These are phyloP conservation scores for Ecliptopera silaceata DNA, from an alignment of 2,888 invertebrate genomes.

Conservation along the genomic window DNA sequence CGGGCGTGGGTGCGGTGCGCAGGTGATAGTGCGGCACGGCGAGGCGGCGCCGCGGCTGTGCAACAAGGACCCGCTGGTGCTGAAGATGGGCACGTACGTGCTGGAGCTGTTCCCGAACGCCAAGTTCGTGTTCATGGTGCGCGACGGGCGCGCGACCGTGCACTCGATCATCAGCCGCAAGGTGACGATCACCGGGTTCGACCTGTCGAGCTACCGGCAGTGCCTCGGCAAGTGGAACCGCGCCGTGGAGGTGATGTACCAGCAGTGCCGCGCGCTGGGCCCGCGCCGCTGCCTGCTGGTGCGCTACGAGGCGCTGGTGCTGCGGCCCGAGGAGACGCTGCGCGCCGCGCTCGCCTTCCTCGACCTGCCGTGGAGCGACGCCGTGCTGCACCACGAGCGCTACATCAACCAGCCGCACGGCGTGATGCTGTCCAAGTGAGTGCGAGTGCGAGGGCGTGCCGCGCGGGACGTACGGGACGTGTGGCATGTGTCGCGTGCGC, in stretches of 20 bases:
- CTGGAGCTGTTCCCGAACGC: constrained; percentile 98
- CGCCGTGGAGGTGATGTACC: constrained; percentile 96
- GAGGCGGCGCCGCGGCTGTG: constrained; percentile 97
- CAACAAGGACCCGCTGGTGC: constrained; percentile 99
- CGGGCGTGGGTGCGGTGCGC: too few species aligned
- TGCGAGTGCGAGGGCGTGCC: neutral
- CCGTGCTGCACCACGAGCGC: constrained; percentile 98
- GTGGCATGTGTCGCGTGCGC: too few species aligned
- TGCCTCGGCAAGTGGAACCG: constrained; percentile 98
- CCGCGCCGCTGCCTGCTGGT: constrained; percentile 91
- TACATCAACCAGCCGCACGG: constrained; percentile 98
- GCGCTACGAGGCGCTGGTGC: constrained; percentile 98
- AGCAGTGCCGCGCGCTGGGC: constrained; percentile 94
- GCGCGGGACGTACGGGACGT: too few species aligned
- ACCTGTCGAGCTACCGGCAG: constrained; percentile 95
- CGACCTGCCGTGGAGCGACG: constrained; percentile 96
- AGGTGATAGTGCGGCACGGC: constrained; percentile 95
- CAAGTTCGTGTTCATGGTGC: constrained; percentile 98
- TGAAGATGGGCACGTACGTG: constrained; percentile 97
- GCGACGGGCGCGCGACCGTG: constrained; percentile 98
- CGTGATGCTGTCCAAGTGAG: constrained; percentile 96
- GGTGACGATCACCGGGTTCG: constrained; percentile 95
- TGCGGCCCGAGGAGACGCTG: constrained; percentile 96
- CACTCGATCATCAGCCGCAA: constrained; percentile 99
- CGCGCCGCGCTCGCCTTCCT: constrained; percentile 93